Percentiles rank a stretch among this genome's conserved stretches.
Evolutionary conservation across 2,888 invertebrate species (phyloP).

Genomic region (Mesochorus sp.): DNA sequence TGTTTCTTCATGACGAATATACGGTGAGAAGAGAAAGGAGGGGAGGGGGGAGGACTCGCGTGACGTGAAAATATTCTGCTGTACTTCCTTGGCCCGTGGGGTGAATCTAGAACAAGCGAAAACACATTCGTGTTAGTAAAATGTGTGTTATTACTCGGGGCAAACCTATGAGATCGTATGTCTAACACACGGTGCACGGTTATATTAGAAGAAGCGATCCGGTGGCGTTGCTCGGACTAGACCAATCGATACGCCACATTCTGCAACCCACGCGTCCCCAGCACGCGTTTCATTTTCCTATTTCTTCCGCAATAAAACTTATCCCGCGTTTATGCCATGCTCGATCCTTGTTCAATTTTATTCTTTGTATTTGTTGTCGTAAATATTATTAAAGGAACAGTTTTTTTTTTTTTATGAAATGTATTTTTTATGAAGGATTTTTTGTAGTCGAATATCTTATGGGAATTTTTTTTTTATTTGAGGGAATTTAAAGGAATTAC

Average conservation of each 20-base stretch:
- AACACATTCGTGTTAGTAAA: constrained; percentile 28
- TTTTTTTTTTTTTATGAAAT: too few species aligned
- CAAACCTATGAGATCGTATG: constrained; percentile 14
- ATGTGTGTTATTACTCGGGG: constrained; percentile 19
- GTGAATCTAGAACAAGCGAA: constrained; percentile 32
- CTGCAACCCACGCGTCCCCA: constrained; percentile 38
- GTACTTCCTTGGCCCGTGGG: constrained; percentile 6
- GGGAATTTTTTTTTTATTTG: too few species aligned
- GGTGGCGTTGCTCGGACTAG: constrained; percentile 18
- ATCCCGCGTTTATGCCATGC: not conserved
- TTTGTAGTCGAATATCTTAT: too few species aligned
- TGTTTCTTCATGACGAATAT: constrained; percentile 9
- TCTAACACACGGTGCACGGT: constrained; percentile 22
- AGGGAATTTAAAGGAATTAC: too few species aligned
- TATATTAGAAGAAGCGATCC: constrained; percentile 9
- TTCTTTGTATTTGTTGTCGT: too few species aligned
- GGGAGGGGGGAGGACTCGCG: constrained; percentile 10
- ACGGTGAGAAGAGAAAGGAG: not conserved
- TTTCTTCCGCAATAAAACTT: not conserved
- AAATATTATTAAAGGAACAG: too few species aligned
- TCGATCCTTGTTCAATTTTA: too few species aligned
- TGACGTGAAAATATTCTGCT: constrained; percentile 40
- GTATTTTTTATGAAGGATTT: too few species aligned
- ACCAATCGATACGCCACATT: constrained; percentile 52
- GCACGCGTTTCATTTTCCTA: constrained; percentile 39